A percentile compares a stretch with the other conserved stretches of the same genome.
Conservation (phyloP, 2,113 vertebrate genomes). For the Syngnathoides biaculeatus region DNA sequence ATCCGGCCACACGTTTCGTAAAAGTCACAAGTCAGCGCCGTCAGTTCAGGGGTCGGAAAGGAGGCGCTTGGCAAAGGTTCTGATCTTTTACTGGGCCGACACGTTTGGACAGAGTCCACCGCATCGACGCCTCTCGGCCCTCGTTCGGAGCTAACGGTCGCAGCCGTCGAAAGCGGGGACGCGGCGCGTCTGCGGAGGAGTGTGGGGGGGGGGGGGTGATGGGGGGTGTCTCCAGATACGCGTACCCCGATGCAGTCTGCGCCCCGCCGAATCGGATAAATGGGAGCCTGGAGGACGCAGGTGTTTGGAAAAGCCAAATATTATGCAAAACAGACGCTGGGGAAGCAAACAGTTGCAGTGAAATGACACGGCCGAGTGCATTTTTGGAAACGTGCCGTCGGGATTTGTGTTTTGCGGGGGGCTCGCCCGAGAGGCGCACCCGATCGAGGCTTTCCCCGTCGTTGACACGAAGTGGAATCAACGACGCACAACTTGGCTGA, state of each 20-base stretch:
- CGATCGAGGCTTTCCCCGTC: neutral
- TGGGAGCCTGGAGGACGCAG: constrained; percentile 23
- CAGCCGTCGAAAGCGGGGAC: constrained; percentile 46
- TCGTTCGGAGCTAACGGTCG: constrained; percentile 77
- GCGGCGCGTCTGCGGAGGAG: constrained; percentile 10
- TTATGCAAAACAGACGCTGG: constrained; percentile 2
- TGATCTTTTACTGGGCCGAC: constrained; percentile 78
- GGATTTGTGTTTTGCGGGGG: neutral
- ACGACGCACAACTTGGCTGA: neutral
- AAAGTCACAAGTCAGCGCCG: neutral
- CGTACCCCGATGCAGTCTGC: constrained; percentile 25
- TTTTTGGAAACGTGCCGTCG: neutral
- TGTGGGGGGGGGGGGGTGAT: too few relatives aligned
- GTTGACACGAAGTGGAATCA: neutral
- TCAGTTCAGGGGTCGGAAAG: constrained; percentile 3
- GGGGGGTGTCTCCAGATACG: constrained; percentile 48
- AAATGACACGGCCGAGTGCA: neutral
- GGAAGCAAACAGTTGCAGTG: neutral
- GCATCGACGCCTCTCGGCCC: constrained; percentile 75
- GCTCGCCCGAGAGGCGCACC: neutral
- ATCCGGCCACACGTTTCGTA: constrained; percentile 19
- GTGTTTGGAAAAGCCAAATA: constrained; percentile 26
- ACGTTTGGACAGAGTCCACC: constrained; percentile 83
- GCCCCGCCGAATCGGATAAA: constrained; percentile 16
- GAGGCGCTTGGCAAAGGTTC: constrained; percentile 68